Conservation (phyloP, 2,797 vertebrate genomes). For the Ataeniobius toweri region DNA sequence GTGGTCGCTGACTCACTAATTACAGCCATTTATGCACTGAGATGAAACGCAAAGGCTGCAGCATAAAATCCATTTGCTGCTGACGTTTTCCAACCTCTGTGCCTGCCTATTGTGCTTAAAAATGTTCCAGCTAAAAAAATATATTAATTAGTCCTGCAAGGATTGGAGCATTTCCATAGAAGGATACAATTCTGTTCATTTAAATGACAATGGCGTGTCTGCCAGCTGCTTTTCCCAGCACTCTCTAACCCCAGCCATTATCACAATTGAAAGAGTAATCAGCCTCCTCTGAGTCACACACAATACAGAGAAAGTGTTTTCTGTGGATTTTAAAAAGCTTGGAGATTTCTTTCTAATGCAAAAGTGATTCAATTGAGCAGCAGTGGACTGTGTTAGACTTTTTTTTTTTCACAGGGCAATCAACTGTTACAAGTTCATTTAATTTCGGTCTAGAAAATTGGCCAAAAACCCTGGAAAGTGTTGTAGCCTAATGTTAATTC, state of each 20-base stretch:
- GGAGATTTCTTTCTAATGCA: slow-evolving; percentile 79
- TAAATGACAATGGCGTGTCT: slow-evolving; percentile 79
- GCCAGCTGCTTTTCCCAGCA: slow-evolving; percentile 75
- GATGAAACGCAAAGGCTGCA: slow-evolving; percentile 60
- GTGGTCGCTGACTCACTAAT: slow-evolving; percentile 73
- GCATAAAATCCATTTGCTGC: slow-evolving; percentile 65
- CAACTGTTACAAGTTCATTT: slow-evolving; percentile 72
- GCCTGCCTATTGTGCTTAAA: slow-evolving; percentile 53
- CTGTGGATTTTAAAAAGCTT: slow-evolving; percentile 48
- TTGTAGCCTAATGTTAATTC: slow-evolving; percentile 63
- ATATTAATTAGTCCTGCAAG: slow-evolving; percentile 71
- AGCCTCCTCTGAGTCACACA: slow-evolving; percentile 60
- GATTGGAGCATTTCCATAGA: slow-evolving; percentile 58
- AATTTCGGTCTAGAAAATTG: slow-evolving; percentile 59
- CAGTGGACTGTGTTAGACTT: slow-evolving; percentile 46
- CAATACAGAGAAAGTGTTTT: slow-evolving; percentile 71
- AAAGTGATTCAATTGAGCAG: slow-evolving; percentile 65
- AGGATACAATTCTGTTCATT: slow-evolving; percentile 70
- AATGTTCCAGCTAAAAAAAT: slow-evolving; percentile 62
- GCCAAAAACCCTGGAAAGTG: slow-evolving; percentile 71
- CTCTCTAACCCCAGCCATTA: slow-evolving; percentile 75
- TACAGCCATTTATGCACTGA: slow-evolving; percentile 64
- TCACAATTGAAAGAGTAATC: slow-evolving; percentile 73
- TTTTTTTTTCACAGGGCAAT: slow-evolving; percentile 59
- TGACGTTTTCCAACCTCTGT: slow-evolving; percentile 59